Evolutionary conservation across 2,113 vertebrate species (phyloP), one percentile per base, ranked within the genome.

Genomic region (Passer montanus): DNA sequence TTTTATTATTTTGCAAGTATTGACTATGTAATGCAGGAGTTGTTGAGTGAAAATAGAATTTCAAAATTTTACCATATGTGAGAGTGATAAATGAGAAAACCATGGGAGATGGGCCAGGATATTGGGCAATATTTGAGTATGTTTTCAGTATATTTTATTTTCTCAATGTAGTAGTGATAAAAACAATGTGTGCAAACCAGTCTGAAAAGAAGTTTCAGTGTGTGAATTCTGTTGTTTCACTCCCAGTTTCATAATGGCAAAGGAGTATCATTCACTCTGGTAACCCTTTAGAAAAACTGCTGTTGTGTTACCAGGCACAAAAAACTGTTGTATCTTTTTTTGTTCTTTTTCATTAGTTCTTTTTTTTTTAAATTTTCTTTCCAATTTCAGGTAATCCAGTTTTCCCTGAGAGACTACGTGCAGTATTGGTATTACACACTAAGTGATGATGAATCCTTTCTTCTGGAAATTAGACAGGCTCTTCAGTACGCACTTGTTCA

Each of bases 391-490:
- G 99, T 99, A 94, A 99, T 99, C 94, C 99, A 99, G 97, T 99
- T 99, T 98, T 99, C 99, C 47, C 96, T 99, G 97, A 98, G 99
- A 96, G 99, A 99, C 96, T 99, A 99, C 87, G 99, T 99, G 87
- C 99, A 99, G 96, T 99, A 99, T 96, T 99, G 99, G 99, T 99
- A 99, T 98, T 99, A 99, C 95, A 99, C 99, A 41, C 97, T 99
- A 94, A 99, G 99, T 28, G 99, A 99, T 92, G 99, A 99, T 95
- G 99, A 99, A 89, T 98, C 99, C 16, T 99, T 99, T 97, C 98
- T 99, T 97, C 97, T 99, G 97, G 99, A 99, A 98, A 99, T 99
- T 97, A 98, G 99, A 74, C 99, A 99, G 96, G 99, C 98, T 39
- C 98, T 99, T 95, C 99, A 99, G 96, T 99, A 99, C 80, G 99